Evolutionary conservation across 2,113 vertebrate genomes (phyloP).

Genomic region (Entomyzon cyanotis): DNA sequence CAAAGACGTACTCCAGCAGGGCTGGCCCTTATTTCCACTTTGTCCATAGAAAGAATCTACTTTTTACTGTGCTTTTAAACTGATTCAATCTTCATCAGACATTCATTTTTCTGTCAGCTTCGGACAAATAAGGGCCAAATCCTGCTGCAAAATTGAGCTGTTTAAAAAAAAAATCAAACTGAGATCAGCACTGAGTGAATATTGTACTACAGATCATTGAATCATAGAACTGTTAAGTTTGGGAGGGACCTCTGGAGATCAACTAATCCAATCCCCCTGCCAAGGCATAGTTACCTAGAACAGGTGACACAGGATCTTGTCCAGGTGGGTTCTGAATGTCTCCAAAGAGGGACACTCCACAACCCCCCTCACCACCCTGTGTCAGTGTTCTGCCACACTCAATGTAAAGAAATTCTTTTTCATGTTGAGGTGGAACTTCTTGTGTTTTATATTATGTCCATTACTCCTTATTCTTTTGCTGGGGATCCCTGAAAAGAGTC

Average conservation of each 20-base stretch:
- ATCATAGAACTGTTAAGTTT: background rate
- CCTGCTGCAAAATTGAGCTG: background rate
- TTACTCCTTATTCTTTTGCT: background rate
- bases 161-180: background rate
- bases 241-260: background rate
- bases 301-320: background rate
- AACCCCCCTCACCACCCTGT: background rate
- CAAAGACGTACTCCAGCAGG: background rate
- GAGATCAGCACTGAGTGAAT: background rate
- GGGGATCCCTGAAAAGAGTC: background rate
- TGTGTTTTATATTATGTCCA: background rate
- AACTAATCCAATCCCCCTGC: background rate
- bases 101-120: slow-evolving; percentile 1
- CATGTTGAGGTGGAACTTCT: background rate
- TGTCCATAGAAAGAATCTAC: background rate
- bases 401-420: background rate
- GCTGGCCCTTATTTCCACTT: background rate
- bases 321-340: background rate
- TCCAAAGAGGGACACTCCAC: background rate
- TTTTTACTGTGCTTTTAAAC: background rate
- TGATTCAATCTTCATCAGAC: background rate
- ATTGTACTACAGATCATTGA: background rate
- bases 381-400: background rate
- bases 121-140: slow-evolving; percentile 1
- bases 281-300: background rate